phyloP scores from a whole-genome alignment of 2,797 vertebrate species.

The Coluber constrictor region DNA sequence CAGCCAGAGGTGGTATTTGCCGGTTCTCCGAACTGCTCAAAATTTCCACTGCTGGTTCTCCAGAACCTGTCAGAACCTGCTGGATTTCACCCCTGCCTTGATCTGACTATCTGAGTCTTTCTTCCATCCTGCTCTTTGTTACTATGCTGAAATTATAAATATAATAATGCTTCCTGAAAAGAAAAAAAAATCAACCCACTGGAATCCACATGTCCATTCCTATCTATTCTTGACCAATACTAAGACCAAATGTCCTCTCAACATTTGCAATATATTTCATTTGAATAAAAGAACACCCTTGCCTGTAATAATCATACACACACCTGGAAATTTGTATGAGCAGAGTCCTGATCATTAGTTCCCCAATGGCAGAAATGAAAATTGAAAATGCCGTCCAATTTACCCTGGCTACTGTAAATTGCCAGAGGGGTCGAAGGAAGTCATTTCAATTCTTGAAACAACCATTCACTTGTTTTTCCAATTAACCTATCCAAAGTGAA shows the following conservation, averaged over 20 bases:
- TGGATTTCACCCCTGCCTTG: too few species aligned
- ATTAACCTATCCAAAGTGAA: conserved; percentile 39
- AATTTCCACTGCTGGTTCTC: too few species aligned
- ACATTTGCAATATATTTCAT: neutral
- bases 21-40: too few species aligned
- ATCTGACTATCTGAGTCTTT: neutral
- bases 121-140: neutral
- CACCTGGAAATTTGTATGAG: conserved; percentile 31
- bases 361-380: conserved; percentile 36
- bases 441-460: conserved; percentile 39
- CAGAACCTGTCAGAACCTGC: too few species aligned
- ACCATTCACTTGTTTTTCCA: conserved; percentile 29
- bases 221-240: neutral
- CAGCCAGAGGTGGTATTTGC: too few species aligned
- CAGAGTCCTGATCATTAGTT: conserved; percentile 33
- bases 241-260: neutral
- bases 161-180: neutral
- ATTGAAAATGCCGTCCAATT: conserved; percentile 32
- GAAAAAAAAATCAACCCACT: neutral
- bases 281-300: neutral
- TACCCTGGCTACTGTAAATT: conserved; percentile 28
- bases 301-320: conserved; percentile 27
- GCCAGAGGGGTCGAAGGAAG: conserved; percentile 24
- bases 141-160: neutral
- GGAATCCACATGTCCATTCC: neutral